Conservation (phyloP, 2,113 vertebrate species). For the Sander lucioperca region DNA sequence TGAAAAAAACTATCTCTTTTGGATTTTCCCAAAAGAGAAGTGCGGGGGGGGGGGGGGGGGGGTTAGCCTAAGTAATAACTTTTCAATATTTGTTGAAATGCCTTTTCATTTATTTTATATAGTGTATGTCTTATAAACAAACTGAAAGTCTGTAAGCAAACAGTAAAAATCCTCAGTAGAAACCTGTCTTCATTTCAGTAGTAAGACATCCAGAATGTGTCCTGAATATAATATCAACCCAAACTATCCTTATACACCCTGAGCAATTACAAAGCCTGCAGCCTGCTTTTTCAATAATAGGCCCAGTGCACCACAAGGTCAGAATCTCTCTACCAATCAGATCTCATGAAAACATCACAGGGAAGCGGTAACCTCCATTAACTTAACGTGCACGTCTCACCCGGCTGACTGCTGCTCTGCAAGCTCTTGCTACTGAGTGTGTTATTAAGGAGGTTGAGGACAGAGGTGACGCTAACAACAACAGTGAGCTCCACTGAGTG, state of each 20-base stretch:
- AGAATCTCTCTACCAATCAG: constrained; percentile 59
- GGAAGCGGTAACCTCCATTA: constrained; percentile 45
- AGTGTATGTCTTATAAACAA: background rate
- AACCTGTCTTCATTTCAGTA: constrained; percentile 10
- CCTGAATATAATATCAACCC: constrained; percentile 16
- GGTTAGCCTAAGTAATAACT: too few species aligned
- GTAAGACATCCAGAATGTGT: background rate
- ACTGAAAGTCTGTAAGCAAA: background rate
- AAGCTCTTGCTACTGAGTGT: constrained; percentile 24
- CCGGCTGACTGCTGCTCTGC: constrained; percentile 36
- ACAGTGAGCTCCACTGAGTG: constrained; percentile 51
- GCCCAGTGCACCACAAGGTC: constrained; percentile 35
- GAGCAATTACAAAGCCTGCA: constrained; percentile 34
- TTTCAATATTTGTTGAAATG: too few species aligned
- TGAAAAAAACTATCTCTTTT: too few species aligned
- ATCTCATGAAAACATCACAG: constrained; percentile 59
- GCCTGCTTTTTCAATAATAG: constrained; percentile 33
- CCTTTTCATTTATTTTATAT: too few species aligned
- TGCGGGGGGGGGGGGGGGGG: too few species aligned
- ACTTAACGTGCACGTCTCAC: constrained; percentile 46
- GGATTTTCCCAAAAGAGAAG: too few species aligned
- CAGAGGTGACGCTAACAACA: constrained; percentile 62
- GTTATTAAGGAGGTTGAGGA: constrained; percentile 64
- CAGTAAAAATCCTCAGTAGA: background rate
- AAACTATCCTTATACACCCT: background rate